A percentile compares a stretch with the other conserved stretches of the same genome.
Conservation (phyloP, 1,140 invertebrate species). For the Nephila pilipes region DNA sequence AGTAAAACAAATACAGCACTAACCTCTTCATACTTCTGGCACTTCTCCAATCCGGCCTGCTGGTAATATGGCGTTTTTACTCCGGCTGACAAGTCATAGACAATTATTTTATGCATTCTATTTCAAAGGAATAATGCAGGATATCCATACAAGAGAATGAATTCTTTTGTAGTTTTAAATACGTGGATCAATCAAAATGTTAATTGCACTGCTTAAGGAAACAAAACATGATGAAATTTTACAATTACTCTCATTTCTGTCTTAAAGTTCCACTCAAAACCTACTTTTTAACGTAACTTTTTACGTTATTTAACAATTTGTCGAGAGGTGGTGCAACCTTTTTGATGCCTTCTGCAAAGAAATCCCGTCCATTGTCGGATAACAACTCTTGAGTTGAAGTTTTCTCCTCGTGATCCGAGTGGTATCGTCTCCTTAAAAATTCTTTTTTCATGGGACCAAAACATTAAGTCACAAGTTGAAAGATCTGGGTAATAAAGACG, state of each 20-base stretch:
- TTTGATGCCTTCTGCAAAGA: neutral
- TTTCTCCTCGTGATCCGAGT: neutral
- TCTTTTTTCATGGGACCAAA: neutral
- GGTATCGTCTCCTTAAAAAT: neutral
- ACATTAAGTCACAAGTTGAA: neutral
- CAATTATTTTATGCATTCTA: no score
- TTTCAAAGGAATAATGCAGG: no score
- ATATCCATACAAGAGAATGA: no score
- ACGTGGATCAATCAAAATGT: neutral
- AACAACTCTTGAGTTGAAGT: neutral
- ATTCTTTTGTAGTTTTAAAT: no score
- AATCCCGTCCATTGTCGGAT: neutral
- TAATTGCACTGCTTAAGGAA: neutral
- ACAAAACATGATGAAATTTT: neutral
- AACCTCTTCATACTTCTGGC: no score
- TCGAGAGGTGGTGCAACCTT: neutral
- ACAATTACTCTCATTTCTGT: neutral
- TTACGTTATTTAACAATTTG: neutral
- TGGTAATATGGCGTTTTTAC: no score
- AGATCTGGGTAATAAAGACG: no score
- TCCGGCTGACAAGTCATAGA: no score
- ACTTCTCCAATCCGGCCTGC: no score
- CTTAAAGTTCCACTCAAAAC: neutral
- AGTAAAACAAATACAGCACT: no score
- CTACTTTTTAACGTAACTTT: neutral